Base-by-base conservation (phyloP, 2,113 vertebrate species). In the Sarotherodon lohbergeri region DNA sequence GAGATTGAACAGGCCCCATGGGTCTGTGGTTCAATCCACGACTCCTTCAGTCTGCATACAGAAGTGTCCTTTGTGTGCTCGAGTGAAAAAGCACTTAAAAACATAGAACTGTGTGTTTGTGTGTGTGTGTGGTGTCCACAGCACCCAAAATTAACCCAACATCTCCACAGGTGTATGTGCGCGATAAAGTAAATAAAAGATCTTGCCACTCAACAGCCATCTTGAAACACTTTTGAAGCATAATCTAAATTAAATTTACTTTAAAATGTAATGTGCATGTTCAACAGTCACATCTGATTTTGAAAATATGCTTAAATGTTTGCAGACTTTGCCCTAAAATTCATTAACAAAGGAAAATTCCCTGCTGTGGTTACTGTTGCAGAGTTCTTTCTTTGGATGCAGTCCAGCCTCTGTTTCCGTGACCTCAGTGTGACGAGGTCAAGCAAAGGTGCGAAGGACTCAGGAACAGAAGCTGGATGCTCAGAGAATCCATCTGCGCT, bases 161-260 rank as follows among this genome's bases (percentile, higher is more conserved):
- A 24, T 22, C n/a, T 71, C 39, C 66, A 24, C n/a, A 27, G 39
- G 7, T 34, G 9, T 10, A 10, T 4, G 41, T 24, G 36, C n/a
- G 1, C 7, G 0, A 43, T 2, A 73, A 17, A 24, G 13, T 46
- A 73, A 46, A 27, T 24, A 46, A 46, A 27, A 73, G 8, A 46
- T 17, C 66, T 73, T 9, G 22, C 13, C 39, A 0, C 66, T 27
- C 3, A 0, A 5, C 36, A 24, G n/a, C 36, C 12, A 16, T 0
- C 2, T 0, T 0, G 17, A 22, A 66, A 7, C 5, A 2, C 5
- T 4, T 36, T 63, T 19, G 19, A 68, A 22, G n/a, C 71, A 0
- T 46, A 46, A 76, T 43, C 0, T 29, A 16, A 76, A 48, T 48
- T 6, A 0, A 48, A 27, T 29, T 76, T 76, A 48, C 24, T 48